These are phyloP conservation scores for Trichoplax adhaerens DNA, from an alignment of 37 sponge, comb jelly and placozoan species.

Conservation along the genomic window DNA sequence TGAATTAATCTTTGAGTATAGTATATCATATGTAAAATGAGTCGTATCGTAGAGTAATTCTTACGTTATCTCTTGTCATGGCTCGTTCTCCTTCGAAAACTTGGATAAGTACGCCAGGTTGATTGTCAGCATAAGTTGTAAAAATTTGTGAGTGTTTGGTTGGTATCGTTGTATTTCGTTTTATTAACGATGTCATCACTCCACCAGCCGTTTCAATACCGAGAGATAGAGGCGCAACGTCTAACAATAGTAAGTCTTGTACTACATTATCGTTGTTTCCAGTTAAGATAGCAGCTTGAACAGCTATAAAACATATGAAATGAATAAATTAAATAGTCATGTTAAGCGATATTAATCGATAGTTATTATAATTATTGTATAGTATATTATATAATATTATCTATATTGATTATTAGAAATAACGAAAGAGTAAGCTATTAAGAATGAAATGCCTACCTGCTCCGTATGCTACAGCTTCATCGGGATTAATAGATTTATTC, in stretches of 20 bases:
- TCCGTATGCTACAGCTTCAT: slow-evolving; percentile 93
- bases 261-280: slow-evolving; percentile 62
- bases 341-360: too few relatives aligned
- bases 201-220: slow-evolving; percentile 92
- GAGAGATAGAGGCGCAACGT: slow-evolving; percentile 85
- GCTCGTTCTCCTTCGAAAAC: slow-evolving; percentile 56
- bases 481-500: slow-evolving; percentile 91
- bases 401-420: too few relatives aligned
- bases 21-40: too few relatives aligned
- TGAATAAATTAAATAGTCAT: too few relatives aligned
- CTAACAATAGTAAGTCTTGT: slow-evolving; percentile 80
- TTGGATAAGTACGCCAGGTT: slow-evolving; percentile 70
- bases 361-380: too few relatives aligned
- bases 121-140: slow-evolving; percentile 85
- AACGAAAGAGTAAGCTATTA: too few relatives aligned
- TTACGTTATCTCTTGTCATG: slow-evolving; percentile 58
- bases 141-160: slow-evolving; percentile 43
- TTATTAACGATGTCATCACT: slow-evolving; percentile 73
- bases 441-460: slow-evolving; percentile 8
- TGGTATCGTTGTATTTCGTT: slow-evolving; percentile 60
- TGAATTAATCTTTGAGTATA: too few relatives aligned
- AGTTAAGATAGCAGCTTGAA: slow-evolving; percentile 82
- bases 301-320: slow-evolving; percentile 14
- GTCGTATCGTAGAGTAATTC: too few relatives aligned
- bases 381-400: too few relatives aligned